A percentile compares a stretch with the other conserved stretches of the same genome.
phyloP scores from a whole-genome alignment of 1,140 invertebrate genomes.

The Triops cancriformis region DNA sequence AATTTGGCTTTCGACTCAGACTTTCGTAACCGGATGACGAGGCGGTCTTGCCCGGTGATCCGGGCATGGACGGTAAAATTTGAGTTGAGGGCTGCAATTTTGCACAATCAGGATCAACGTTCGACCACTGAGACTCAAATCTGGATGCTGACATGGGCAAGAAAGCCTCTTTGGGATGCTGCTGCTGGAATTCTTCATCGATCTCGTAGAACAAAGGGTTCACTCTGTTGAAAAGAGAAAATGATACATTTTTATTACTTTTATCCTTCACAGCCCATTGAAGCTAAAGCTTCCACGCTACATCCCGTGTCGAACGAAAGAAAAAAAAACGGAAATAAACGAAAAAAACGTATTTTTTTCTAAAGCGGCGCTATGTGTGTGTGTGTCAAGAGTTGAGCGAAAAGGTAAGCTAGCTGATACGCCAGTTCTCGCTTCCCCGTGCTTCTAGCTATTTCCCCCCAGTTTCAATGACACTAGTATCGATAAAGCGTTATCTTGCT shows the following conservation, averaged over 20 bases:
- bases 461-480: too few species aligned
- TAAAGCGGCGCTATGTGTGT: too few species aligned
- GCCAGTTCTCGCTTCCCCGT: too few species aligned
- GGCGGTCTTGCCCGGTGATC: conserved; percentile 18
- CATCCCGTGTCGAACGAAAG: too few species aligned
- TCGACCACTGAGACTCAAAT: conserved; percentile 3
- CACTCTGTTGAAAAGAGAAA: conserved; percentile 7
- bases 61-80: not conserved
- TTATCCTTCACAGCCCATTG: conserved; percentile 4
- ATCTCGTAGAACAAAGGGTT: conserved; percentile 3
- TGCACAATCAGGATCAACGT: conserved; percentile 4
- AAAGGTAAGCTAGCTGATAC: too few species aligned
- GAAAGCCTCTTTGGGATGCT: not conserved
- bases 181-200: conserved; percentile 9
- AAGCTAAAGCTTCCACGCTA: not conserved
- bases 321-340: too few species aligned
- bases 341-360: too few species aligned
- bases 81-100: not conserved
- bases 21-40: conserved; percentile 27
- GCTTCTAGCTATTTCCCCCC: too few species aligned
- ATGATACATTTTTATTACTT: not conserved
- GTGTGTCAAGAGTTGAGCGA: too few species aligned
- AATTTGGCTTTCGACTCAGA: conserved; percentile 5
- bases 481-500: too few species aligned
- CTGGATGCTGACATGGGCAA: conserved; percentile 7